A percentile compares a stretch with the other conserved stretches of the same genome.
Evolutionary conservation across 2,797 vertebrate genomes (phyloP).

Genomic region (Aldrovandia affinis): DNA sequence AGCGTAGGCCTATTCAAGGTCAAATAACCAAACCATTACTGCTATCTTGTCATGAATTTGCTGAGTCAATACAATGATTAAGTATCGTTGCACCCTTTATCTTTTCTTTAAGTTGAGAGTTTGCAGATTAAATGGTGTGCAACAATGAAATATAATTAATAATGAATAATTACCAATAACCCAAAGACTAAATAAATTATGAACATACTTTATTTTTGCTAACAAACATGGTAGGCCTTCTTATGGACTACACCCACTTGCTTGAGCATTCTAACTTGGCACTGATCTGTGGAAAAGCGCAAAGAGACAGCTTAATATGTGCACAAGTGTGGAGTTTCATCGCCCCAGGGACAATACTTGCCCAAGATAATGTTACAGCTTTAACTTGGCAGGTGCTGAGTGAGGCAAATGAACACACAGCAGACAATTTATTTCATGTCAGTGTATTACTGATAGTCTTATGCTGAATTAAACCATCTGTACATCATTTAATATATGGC

Average conservation of each 20-base stretch:
- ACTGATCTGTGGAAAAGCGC: conserved; percentile 28
- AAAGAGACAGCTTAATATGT: conserved; percentile 16
- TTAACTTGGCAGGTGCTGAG: conserved; percentile 62
- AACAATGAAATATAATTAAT: too few species aligned
- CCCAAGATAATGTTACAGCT: conserved; percentile 30
- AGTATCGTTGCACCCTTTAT: neutral
- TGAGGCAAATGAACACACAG: conserved; percentile 44
- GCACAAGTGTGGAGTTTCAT: conserved; percentile 25
- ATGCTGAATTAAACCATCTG: neutral
- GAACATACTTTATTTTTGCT: conserved; percentile 53
- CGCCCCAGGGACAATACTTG: conserved; percentile 18
- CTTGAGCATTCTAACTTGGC: conserved; percentile 30
- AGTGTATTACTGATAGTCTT: neutral
- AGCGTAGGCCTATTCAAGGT: too few species aligned
- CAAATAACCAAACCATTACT: neutral
- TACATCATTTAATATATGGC: neutral
- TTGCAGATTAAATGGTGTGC: neutral
- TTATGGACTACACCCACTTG: conserved; percentile 43
- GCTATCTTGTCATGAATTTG: neutral
- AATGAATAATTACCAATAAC: neutral
- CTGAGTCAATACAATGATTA: neutral
- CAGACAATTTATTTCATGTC: conserved; percentile 13
- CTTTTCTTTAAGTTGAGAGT: neutral
- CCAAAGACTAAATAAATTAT: conserved; percentile 40
- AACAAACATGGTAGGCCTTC: conserved; percentile 42